A percentile compares a stretch with the other conserved stretches of the same genome.
Conservation (phyloP, 23 tunicate species). For the Trididemnum nubilum region DNA sequence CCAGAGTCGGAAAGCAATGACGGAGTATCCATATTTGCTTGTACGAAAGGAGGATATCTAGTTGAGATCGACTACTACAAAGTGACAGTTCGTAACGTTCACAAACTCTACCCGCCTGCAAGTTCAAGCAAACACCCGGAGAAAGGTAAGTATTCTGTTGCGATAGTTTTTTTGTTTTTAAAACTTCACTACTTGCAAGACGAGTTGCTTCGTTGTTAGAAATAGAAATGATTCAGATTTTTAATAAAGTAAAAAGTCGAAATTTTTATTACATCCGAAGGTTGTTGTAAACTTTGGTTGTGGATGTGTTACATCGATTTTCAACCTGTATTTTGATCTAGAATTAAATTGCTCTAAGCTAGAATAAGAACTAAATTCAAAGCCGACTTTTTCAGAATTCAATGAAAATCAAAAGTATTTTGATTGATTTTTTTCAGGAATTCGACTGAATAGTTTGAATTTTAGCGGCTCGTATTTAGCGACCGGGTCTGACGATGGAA, state of each 20-base stretch:
- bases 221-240: no score
- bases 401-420: no score
- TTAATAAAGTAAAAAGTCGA: no score
- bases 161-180: neutral
- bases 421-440: conserved; percentile 46
- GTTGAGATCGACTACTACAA: conserved; percentile 80
- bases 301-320: no score
- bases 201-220: no score
- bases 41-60: conserved; percentile 69
- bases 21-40: conserved; percentile 67
- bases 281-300: no score
- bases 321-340: no score
- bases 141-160: conserved; percentile 3
- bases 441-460: conserved; percentile 45
- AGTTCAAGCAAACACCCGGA: neutral
- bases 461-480: conserved; percentile 60
- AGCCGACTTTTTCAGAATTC: no score
- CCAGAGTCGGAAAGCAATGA: neutral
- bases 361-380: no score
- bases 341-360: no score
- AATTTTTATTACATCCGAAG: no score
- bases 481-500: conserved; percentile 88
- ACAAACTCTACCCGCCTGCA: conserved; percentile 43
- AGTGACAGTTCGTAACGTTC: conserved; percentile 31
- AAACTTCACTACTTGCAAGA: no score